Evolutionary conservation across 1,140 invertebrate species (phyloP), one percentile per base, ranked within the genome.

Genomic region (Elysia chlorotica): DNA sequence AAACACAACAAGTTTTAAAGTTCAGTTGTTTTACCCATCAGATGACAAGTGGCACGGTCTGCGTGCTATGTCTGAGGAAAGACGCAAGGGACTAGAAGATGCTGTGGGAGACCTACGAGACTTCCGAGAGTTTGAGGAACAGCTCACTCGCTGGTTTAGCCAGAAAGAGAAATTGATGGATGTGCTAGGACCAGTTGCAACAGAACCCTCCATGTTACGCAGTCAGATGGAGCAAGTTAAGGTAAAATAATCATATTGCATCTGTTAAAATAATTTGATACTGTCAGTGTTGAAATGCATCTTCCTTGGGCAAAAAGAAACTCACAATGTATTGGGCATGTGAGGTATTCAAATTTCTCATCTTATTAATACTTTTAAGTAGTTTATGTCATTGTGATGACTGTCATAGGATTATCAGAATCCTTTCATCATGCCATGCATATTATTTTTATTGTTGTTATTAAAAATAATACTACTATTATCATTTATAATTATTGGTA

Each of bases 151-250:
- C 23, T 98, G 96, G 96, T 88, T 98, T 17, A 91, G 90, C 36
- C 93, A 95, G 71, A 99, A 99, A 87, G 96, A 98, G 77, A 93
- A 95, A 76, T 98, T 98, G 96, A 90, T 98, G 84, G 92, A 92
- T 1, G 96, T 96, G 0, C 89, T 99, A 0, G 96, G 96, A 31
- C 96, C 96, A 0, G 96, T 99, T 78, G 96, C 95, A 0, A 94
- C 95, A 0, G 96, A 98, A 84, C 95, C 96, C 0, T 89, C 95
- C 59, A 95, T 98, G 92, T 95, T 98, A 0, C 94, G 96, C 77
- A 96, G 94, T 74, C 96, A 99, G 90, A 93, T 96, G 33, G 95
- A 98, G 85, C 95, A 97, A 79, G 88, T 88, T 85, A 94, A 96
- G 81, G 87, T 88, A 74, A 76, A n/a, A n/a, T n/a, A n/a, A n/a